A percentile compares a stretch with the other conserved stretches of the same genome.
Conservation (phyloP, 2,888 invertebrate species). For the Coelinius sp. region DNA sequence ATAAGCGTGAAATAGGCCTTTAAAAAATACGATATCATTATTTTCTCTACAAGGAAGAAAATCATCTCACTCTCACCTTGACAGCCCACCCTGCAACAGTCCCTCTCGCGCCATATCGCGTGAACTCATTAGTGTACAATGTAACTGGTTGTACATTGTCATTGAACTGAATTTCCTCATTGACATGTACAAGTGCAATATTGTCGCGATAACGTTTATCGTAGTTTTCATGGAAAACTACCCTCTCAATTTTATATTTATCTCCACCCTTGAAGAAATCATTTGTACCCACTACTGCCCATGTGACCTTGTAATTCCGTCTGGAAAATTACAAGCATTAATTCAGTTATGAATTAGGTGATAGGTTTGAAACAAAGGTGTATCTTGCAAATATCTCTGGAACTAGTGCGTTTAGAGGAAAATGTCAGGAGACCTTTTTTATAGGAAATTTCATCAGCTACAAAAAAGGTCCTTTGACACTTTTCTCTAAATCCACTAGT, state of each 20-base stretch:
- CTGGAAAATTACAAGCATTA: neutral
- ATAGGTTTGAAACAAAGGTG: no score
- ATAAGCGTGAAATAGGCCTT: no score
- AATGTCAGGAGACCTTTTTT: no score
- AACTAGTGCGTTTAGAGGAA: no score
- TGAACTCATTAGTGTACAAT: neutral
- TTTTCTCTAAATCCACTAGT: no score
- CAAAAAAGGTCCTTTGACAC: neutral
- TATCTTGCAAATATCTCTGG: no score
- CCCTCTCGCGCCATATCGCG: neutral
- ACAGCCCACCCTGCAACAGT: neutral
- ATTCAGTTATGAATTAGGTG: no score
- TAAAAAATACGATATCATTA: neutral
- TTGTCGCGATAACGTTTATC: neutral
- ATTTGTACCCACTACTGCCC: neutral
- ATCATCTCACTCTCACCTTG: conserved; percentile 1
- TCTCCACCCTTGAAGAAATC: neutral
- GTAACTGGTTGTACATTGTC: neutral
- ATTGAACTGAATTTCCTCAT: conserved; percentile 14
- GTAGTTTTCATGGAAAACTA: conserved; percentile 5
- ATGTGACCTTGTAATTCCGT: neutral
- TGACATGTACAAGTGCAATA: conserved; percentile 4
- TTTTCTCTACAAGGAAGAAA: neutral
- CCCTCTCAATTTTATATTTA: neutral
- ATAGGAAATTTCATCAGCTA: neutral